These are phyloP conservation scores for Zygothrica quintamaculata DNA, from an alignment of 2,888 invertebrate species.

Conservation along the genomic window DNA sequence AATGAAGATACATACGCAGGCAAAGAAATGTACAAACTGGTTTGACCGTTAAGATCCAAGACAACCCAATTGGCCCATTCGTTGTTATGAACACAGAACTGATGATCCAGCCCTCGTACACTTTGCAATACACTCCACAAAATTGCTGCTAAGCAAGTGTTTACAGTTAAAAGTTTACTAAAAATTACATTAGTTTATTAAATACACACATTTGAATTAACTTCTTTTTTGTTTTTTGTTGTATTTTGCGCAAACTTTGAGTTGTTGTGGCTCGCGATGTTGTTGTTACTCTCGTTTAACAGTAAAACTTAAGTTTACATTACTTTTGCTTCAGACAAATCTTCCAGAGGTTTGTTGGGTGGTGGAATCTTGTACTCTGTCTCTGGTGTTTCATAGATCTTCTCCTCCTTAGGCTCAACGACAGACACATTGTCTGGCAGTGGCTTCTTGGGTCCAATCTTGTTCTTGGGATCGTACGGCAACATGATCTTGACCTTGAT, in stretches of 20 bases:
- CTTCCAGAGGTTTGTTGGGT: constrained; percentile 80
- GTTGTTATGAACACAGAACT: constrained; percentile 9
- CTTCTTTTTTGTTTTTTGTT: constrained; percentile 55
- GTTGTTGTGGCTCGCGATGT: constrained; percentile 52
- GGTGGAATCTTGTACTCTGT: constrained; percentile 85
- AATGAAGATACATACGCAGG: constrained; percentile 10
- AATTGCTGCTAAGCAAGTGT: constrained; percentile 29
- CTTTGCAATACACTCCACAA: constrained; percentile 47
- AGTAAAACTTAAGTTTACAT: constrained; percentile 78
- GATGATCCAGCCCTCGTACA: constrained; percentile 45
- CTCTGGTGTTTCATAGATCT: constrained; percentile 85
- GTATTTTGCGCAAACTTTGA: constrained; percentile 68
- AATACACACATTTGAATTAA: constrained; percentile 54
- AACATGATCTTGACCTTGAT: constrained; percentile 99
- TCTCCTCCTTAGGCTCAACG: constrained; percentile 98
- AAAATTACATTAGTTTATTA: constrained; percentile 59
- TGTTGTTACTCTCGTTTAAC: constrained; percentile 49
- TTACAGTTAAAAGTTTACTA: constrained; percentile 47
- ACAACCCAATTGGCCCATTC: neutral
- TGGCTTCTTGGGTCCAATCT: constrained; percentile 98
- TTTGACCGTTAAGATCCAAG: constrained; percentile 23
- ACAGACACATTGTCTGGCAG: constrained; percentile 99
- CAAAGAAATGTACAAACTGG: constrained; percentile 36
- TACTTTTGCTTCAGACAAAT: constrained; percentile 80
- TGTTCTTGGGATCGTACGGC: constrained; percentile 98